Evolutionary conservation across 2,797 vertebrate genomes (phyloP).

Genomic region (Bufotes viridis): DNA sequence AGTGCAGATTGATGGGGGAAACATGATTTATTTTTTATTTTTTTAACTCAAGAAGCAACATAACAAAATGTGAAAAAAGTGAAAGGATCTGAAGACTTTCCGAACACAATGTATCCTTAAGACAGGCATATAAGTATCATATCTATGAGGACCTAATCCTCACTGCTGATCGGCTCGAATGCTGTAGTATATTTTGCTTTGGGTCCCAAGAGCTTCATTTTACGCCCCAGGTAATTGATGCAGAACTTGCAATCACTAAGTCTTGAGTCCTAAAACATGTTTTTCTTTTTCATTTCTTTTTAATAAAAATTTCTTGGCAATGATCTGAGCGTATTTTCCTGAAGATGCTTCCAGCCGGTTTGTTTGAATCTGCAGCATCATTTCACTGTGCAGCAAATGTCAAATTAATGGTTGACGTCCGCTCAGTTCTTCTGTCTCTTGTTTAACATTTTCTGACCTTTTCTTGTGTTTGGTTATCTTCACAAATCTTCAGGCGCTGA

Average conservation of each 20-base stretch:
- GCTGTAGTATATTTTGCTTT: no score
- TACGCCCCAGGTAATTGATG: background rate
- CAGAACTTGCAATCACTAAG: background rate
- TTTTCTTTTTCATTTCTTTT: background rate
- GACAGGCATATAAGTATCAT: no score
- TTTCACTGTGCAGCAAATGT: constrained; percentile 56
- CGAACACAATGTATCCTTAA: no score
- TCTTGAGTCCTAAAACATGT: background rate
- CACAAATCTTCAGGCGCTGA: constrained; percentile 58
- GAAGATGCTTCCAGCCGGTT: constrained; percentile 42
- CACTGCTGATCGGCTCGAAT: no score
- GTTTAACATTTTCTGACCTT: constrained; percentile 64
- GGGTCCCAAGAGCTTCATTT: background rate
- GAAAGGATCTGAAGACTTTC: no score
- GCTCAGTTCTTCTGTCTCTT: constrained; percentile 57
- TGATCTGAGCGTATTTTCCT: constrained; percentile 11
- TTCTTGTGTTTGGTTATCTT: constrained; percentile 62
- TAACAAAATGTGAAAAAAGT: no score
- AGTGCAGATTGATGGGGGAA: no score
- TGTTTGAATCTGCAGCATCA: constrained; percentile 34
- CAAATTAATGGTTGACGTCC: constrained; percentile 61
- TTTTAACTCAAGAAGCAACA: no score
- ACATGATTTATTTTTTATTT: no score
- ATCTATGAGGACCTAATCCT: no score
- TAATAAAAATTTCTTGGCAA: background rate